Evolutionary conservation across 2,113 vertebrate genomes (phyloP), one percentile per base, ranked within the genome.

Genomic region (Brachionichthys hirsutus): DNA sequence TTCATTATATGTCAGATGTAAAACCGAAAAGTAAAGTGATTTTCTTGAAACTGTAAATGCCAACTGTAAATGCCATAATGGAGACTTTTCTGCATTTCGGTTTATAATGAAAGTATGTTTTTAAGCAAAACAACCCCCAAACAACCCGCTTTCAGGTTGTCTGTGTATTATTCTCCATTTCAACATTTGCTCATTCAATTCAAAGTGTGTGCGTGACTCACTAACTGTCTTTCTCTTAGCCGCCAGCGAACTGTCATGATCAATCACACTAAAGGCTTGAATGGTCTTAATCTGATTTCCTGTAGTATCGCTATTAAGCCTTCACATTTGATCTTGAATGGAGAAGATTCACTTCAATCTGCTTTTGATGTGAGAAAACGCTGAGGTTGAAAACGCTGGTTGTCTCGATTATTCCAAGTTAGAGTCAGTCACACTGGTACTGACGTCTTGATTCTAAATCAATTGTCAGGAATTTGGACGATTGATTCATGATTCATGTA

Each of bases 1-100:
- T 70, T 76, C 80, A 80, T 80, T 73, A 64, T 63, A 54, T 83
- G 62, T 67, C 70, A 66, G 53, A 58, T 73, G 20, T 54, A 54
- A 60, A 75, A 70, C 36, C 22, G 3, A 20, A 17, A 44, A 45
- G 62, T 59, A 65, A 62, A 62, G n/a, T n/a, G 47, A 67, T 67
- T 62, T 38, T 1, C 9, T 12, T 38, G 12, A 12, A 38, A 12
- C 3, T 11, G 12, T 10, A 38, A 12, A 38, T 3, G 9, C 9
- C 35, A 13, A 48, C 48, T 79, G 40, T 69, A 22, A 79, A 74
- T 61, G 65, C 18, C 65, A 54, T 13, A 54, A 14, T 3, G 3
- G 17, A 43, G 34, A 24, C 38, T 18, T 43, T 12, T 60, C 17
- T 30, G 12, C 43, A 55, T 65, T 19, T 38, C 19, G 40, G 53